Base-by-base conservation (phyloP, 2,113 vertebrate genomes). In the Epinephelus cyanopodus region DNA sequence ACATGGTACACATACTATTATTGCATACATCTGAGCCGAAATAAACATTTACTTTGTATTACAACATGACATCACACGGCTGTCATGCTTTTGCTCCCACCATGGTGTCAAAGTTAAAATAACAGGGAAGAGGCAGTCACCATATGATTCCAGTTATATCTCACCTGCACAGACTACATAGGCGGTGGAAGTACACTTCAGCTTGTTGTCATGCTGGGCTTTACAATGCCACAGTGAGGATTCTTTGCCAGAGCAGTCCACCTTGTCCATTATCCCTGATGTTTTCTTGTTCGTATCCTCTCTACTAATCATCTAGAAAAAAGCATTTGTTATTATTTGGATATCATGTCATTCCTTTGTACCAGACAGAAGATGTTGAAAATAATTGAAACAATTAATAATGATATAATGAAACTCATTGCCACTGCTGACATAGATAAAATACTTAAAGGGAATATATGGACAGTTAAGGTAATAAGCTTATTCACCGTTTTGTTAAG, bases 181-280 rank as follows among this genome's bases (percentile, higher is more conserved):
- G 14, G 82, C 76, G 0, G 0, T 0, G 0, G 0, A 0, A 1
- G 42, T 25, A 37, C 83, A 86, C 0, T 0, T 0, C 0, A 33
- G 0, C 0, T 3, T 0, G 0, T 0, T 0, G 0, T 1, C 1
- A 6, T 1, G 65, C 21, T 73, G 74, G 21, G 71, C 25, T 4
- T 2, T 5, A 14, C 95, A 95, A 70, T 94, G 82, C 93, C 94
- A 94, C 66, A 95, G 68, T 2, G 93, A 93, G 0, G 47, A 23
- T 52, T 95, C 95, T 0, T 0, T 1, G 12, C 85, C 92, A 0
- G n/a, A 14, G 60, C 95, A 95, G 0, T 33, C 4, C 65, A 94
- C 71, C 0, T 39, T 0, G 62, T 88, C 82, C 66, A 94, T 45
- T 1, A 64, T 37, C 6, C 53, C 66, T n/a, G n/a, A n/a, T n/a